Evolutionary conservation across 2,113 vertebrate genomes (phyloP), one percentile per base, ranked within the genome.

Genomic region (Cranoglanis bouderius): DNA sequence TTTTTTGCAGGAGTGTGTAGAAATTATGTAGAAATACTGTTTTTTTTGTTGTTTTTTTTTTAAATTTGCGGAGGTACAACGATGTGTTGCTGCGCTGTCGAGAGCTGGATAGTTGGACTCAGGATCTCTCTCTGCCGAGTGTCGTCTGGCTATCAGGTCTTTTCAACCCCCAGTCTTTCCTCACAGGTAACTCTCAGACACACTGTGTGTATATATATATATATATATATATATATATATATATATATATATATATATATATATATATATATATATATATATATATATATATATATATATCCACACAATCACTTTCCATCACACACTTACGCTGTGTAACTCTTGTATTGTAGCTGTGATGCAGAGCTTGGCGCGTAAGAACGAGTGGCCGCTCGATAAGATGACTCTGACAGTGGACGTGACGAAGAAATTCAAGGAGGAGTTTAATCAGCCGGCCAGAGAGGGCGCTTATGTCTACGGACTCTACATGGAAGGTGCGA

Each of bases 91-190:
- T 95, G 88, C 95, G 96, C 6, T 95, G 97, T 92, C 95, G 96
- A 92, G 97, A 97, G 94, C 94, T 96, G 90, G 95, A 97, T 85
- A 94, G 91, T 87, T 96, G 96, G 97, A 96, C 97, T 88, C 96
- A 96, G 92, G 96, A 97, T 94, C 94, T 97, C 93, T 94, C 96
- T 94, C 97, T 97, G 93, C 98, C 97, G 82, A 95, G 93, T 90
- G 95, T 96, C 86, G 96, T 98, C 94, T 99, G 97, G 97, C 95
- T 97, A 92, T 97, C 97, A 92, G 97, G 97, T 90, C 96, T 98
- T 93, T 98, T 97, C 95, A 98, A 97, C 96, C 97, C 97, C 85
- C 98, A 98, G 95, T 97, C 97, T 94, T 99, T 98, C 94, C 97
- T 99, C 94, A 98, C 98, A 94, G 98, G 98, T 99, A 85, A 5